A percentile compares a stretch with the other conserved stretches of the same genome.
These are phyloP conservation scores for Herpetotheres cachinnans DNA, from an alignment of 2,113 vertebrate species.

Conservation along the genomic window DNA sequence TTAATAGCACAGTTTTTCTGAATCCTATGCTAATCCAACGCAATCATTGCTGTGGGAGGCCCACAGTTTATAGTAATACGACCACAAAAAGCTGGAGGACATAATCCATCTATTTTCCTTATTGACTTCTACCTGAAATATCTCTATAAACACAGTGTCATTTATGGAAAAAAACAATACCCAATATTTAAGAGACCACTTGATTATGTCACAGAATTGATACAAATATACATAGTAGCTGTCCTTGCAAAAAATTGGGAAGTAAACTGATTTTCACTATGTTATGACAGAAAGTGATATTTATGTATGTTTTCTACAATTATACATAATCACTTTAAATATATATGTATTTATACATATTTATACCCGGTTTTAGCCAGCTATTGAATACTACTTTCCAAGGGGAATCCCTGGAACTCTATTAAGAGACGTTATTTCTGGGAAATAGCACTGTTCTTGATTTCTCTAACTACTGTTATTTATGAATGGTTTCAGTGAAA, in stretches of 20 bases:
- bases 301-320: background rate
- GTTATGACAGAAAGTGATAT: background rate
- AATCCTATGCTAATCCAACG: background rate
- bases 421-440: background rate
- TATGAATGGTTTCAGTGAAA: background rate
- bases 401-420: background rate
- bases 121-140: background rate
- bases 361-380: background rate
- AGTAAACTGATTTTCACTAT: background rate
- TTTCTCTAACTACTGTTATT: background rate
- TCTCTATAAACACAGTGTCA: background rate
- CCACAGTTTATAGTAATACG: background rate
- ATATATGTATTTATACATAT: no score
- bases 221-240: background rate
- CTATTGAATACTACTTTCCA: background rate
- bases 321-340: background rate
- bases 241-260: background rate
- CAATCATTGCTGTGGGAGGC: background rate
- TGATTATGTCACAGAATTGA: background rate
- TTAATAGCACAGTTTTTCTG: background rate
- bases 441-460: background rate
- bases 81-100: background rate
- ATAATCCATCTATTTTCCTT: background rate
- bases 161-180: background rate
- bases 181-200: background rate